These are phyloP conservation scores for Pteromalus puparum DNA, from an alignment of 1,140 invertebrate genomes.

Conservation along the genomic window DNA sequence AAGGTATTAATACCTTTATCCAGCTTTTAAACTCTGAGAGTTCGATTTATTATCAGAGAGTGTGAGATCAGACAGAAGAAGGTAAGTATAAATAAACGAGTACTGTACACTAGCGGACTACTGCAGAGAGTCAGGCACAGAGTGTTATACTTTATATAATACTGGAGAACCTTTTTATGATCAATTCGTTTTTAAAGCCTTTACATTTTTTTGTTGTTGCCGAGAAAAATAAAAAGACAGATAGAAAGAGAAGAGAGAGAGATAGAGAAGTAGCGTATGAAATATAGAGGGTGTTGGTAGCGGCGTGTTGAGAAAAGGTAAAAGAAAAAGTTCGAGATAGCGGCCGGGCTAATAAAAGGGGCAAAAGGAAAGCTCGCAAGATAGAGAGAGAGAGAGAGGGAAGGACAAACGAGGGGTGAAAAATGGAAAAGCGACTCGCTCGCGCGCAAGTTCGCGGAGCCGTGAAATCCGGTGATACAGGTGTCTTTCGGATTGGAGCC, in stretches of 20 bases:
- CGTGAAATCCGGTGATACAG: slow-evolving; percentile 31
- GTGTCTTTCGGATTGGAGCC: slow-evolving; percentile 30
- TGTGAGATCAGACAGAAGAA: not conserved
- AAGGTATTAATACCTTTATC: too few relatives aligned
- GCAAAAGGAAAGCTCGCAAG: not conserved
- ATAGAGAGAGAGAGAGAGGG: not conserved
- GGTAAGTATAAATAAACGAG: too few relatives aligned
- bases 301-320: not conserved
- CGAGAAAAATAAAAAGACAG: not conserved
- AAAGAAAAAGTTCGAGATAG: not conserved
- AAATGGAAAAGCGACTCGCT: not conserved
- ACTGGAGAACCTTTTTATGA: slow-evolving; percentile 3
- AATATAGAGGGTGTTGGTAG: not conserved
- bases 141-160: not conserved
- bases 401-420: not conserved
- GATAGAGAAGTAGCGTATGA: not conserved
- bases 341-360: not conserved
- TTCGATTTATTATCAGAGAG: not conserved
- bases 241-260: not conserved
- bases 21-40: not conserved
- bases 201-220: not conserved
- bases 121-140: slow-evolving; percentile 14
- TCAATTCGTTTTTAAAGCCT: not conserved
- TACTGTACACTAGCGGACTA: slow-evolving; percentile 1
- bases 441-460: not conserved